Evolutionary conservation across 2,113 vertebrate genomes (phyloP).

Genomic region (Mormyrus iriodes): DNA sequence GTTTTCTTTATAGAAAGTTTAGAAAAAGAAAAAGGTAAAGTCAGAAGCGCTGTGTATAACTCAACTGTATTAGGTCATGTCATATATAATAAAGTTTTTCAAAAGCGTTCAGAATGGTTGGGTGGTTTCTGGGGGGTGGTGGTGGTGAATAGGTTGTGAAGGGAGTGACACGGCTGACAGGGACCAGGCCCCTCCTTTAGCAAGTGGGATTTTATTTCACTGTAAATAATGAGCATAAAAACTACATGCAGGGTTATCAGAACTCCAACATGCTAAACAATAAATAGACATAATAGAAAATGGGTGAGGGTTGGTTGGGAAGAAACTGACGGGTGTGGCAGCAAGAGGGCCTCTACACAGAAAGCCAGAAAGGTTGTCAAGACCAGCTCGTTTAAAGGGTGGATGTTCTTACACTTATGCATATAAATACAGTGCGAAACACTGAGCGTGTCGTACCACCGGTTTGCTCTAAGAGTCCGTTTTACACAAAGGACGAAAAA

Average conservation of each 20-base stretch:
- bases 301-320: neutral
- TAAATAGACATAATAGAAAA: conserved; percentile 53
- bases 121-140: neutral
- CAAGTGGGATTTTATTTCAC: conserved; percentile 34
- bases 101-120: neutral
- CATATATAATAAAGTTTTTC: conserved; percentile 34
- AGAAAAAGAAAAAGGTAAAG: conserved; percentile 23
- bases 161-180: neutral
- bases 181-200: neutral
- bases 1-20: conserved; percentile 37
- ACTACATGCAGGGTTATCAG: conserved; percentile 44
- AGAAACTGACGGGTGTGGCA: neutral
- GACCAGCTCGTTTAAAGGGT: neutral
- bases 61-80: conserved; percentile 26
- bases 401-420: neutral
- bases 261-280: conserved; percentile 47
- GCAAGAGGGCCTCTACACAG: neutral
- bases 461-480: neutral
- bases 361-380: neutral
- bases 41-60: conserved; percentile 25
- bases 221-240: conserved; percentile 43
- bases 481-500: neutral
- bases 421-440: neutral
- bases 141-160: neutral
- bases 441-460: neutral